phyloP scores from a whole-genome alignment of 2,797 vertebrate species.

The Pseudochirops corinnae region DNA sequence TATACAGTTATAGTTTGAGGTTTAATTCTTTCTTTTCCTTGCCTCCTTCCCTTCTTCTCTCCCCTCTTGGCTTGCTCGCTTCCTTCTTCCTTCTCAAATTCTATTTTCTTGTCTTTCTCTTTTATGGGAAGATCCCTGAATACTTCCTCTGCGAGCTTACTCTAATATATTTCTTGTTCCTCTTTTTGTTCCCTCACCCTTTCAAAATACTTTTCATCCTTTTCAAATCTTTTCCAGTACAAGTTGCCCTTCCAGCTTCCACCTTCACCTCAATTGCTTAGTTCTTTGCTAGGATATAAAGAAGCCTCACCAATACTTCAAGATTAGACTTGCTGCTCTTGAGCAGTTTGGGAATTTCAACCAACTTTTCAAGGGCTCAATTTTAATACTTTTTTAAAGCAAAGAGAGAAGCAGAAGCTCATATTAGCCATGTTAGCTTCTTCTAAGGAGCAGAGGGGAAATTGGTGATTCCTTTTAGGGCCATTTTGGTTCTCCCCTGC shows the following conservation, averaged over 20 bases:
- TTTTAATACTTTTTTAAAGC: conserved; percentile 66
- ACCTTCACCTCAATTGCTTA: conserved; percentile 55
- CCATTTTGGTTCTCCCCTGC: conserved; percentile 76
- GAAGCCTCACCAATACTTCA: conserved; percentile 37
- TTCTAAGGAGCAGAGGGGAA: conserved; percentile 69
- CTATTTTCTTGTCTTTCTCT: conserved; percentile 29
- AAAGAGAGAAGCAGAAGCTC: conserved; percentile 33
- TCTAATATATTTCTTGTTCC: background rate
- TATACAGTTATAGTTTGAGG: conserved; percentile 23
- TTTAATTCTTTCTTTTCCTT: conserved; percentile 51
- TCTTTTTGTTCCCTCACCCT: conserved; percentile 31
- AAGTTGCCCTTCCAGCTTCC: conserved; percentile 60
- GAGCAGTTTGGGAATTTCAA: conserved; percentile 62
- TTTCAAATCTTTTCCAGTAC: conserved; percentile 46
- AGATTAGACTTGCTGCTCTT: conserved; percentile 58
- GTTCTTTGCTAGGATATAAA: conserved; percentile 58
- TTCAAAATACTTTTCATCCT: conserved; percentile 58
- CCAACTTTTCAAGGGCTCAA: conserved; percentile 63
- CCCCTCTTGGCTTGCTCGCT: background rate
- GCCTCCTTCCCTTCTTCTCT: conserved; percentile 14
- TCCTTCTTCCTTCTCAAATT: conserved; percentile 39
- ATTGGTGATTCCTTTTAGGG: conserved; percentile 70
- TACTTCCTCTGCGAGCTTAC: conserved; percentile 52
- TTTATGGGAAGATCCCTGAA: conserved; percentile 41
- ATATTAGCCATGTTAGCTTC: conserved; percentile 69